These are phyloP conservation scores for Crenichthys baileyi DNA, from an alignment of 2,797 vertebrate species.

Conservation along the genomic window DNA sequence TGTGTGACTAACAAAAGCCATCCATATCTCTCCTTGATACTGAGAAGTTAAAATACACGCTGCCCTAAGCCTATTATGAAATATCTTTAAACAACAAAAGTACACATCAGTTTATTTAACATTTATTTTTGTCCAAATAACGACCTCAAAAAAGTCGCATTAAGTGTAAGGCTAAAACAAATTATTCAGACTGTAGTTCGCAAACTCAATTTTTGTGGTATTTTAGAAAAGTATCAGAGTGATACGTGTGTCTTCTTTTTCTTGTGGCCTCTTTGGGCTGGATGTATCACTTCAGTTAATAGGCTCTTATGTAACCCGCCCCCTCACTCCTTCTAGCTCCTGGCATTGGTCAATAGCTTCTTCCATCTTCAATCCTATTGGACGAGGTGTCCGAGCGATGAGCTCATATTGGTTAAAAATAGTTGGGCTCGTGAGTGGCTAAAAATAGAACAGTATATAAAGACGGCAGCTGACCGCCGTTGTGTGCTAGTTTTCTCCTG, in stretches of 20 bases:
- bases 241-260: background rate
- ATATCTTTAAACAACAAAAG: background rate
- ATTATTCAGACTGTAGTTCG: background rate
- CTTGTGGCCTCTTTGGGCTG: background rate
- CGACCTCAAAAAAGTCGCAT: background rate
- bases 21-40: background rate
- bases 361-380: slow-evolving; percentile 52
- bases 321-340: background rate
- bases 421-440: slow-evolving; percentile 64
- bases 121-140: background rate
- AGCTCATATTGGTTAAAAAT: slow-evolving; percentile 80
- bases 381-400: slow-evolving; percentile 37
- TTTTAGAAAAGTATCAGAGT: slow-evolving; percentile 38
- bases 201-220: background rate
- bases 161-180: background rate
- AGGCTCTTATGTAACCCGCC: slow-evolving; percentile 46
- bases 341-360: slow-evolving; percentile 53
- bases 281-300: slow-evolving; percentile 34
- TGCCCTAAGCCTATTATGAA: background rate
- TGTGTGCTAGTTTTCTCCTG: slow-evolving; percentile 28
- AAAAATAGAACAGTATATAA: slow-evolving; percentile 80
- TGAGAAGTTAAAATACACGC: background rate
- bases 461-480: background rate
- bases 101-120: too few species aligned
- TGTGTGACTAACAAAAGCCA: too few species aligned